Base-by-base conservation (phyloP, 2,888 invertebrate species). In the Drymonia ruficornis region DNA sequence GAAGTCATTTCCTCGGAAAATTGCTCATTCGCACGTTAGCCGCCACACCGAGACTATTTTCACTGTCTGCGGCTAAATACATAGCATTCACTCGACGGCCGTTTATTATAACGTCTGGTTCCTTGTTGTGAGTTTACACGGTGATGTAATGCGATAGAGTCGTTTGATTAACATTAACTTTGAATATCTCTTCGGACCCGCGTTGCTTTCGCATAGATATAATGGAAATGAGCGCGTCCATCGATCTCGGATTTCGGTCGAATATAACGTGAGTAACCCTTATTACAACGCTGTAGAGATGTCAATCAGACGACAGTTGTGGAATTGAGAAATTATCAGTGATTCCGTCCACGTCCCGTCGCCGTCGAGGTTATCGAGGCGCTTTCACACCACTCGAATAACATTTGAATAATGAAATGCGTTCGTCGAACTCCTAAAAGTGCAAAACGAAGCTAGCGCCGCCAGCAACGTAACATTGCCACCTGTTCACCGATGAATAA, bases 351-450 rank as follows among this genome's bases (percentile, higher is more conserved):
- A 88, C 89, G 90, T 89, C 73, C 62, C 73, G 67, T 63, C 59
- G 72, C 64, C 70, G 75, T 61, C 80, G 84, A 83, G 87, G 86
- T 87, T 89, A 89, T 86, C 86, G 84, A 82, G 77, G 81, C 62
- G 70, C 89, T 91, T 91, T 91, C 89, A 87, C 88, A 87, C 86
- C 83, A 74, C 77, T 83, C 81, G 87, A 89, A 89, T 88, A 86
- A 78, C 81, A 91, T 91, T 91, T 86, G 86, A 89, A 89, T 89
- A 90, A 85, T 86, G 79, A 82, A 74, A 76, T 70, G 78, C 85
- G 88, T 88, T 83, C 89, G 80, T 80, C 87, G 88, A 89, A 91
- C 87, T 85, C 75, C 80, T 80, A 84, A 87, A 87, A 84, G 78
- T 81, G 89, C 89, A 84, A 86, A 86, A 84, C 76, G 70, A 76